Percentiles rank a stretch among this genome's conserved stretches.
Conservation (phyloP, 2,888 invertebrate species). For the Eupeodes latifasciatus region DNA sequence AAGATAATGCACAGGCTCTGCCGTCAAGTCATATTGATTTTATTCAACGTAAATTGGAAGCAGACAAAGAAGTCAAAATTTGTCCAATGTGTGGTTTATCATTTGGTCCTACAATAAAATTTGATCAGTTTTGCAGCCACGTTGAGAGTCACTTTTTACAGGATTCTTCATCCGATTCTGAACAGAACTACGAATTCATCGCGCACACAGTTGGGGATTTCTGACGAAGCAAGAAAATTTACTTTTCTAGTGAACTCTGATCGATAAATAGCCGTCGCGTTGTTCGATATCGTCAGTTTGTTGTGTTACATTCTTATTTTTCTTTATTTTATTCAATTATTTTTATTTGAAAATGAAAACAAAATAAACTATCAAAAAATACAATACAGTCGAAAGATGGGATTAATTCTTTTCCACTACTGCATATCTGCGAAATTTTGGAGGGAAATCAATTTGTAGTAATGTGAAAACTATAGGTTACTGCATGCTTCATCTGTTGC, state of each 20-base stretch:
- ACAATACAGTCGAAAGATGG: too few relatives aligned
- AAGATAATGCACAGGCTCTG: constrained; percentile 19
- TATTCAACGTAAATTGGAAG: constrained; percentile 81
- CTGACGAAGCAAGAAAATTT: constrained; percentile 82
- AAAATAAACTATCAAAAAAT: neutral
- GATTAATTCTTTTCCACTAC: too few relatives aligned
- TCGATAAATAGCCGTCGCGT: neutral
- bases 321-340: neutral
- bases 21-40: constrained; percentile 80
- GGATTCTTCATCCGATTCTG: constrained; percentile 85
- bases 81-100: constrained; percentile 91
- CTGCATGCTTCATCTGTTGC: too few relatives aligned
- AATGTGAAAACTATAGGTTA: too few relatives aligned
- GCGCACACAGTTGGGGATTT: constrained; percentile 83
- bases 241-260: constrained; percentile 81
- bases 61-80: constrained; percentile 85
- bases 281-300: neutral
- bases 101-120: constrained; percentile 86
- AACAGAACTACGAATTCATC: constrained; percentile 86
- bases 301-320: neutral
- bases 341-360: neutral
- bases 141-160: constrained; percentile 91
- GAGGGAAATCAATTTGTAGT: too few relatives aligned
- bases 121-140: constrained; percentile 89
- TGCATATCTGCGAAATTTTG: too few relatives aligned